These are phyloP conservation scores for Nycticryphes semicollaris DNA, from an alignment of 2,113 vertebrate genomes.

Conservation along the genomic window DNA sequence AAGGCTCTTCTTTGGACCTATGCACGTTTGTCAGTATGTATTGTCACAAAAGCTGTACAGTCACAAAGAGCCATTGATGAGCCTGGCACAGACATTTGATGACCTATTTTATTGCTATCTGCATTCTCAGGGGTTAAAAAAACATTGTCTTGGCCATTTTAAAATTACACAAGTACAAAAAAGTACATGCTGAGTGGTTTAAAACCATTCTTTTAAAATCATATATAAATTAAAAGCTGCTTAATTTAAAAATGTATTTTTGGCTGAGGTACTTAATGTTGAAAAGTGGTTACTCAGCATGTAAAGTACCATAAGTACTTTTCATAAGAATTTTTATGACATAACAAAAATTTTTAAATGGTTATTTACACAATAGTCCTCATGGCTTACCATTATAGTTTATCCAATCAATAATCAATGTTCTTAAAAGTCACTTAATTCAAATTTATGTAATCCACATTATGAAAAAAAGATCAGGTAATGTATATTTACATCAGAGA, in stretches of 20 bases:
- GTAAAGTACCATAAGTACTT: slow-evolving; percentile 37
- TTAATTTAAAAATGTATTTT: slow-evolving; percentile 71
- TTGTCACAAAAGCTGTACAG: slow-evolving; percentile 4
- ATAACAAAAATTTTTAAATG: slow-evolving; percentile 16
- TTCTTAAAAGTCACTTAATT: slow-evolving; percentile 66
- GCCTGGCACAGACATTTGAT: not conserved
- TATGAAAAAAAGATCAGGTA: slow-evolving; percentile 17
- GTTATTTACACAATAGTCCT: slow-evolving; percentile 61
- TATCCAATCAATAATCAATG: slow-evolving; percentile 70
- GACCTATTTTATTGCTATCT: not conserved
- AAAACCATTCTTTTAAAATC: not conserved
- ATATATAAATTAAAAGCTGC: slow-evolving; percentile 62
- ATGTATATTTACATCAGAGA: slow-evolving; percentile 42
- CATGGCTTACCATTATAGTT: slow-evolving; percentile 32
- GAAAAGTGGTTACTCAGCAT: slow-evolving; percentile 69
- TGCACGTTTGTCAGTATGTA: not conserved
- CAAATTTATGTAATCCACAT: slow-evolving; percentile 46
- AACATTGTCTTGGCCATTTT: not conserved
- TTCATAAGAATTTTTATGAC: slow-evolving; percentile 55
- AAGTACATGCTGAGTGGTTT: slow-evolving; percentile 19
- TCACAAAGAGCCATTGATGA: slow-evolving; percentile 14
- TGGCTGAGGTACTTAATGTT: slow-evolving; percentile 50
- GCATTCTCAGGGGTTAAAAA: not conserved
- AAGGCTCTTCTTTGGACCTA: not conserved
- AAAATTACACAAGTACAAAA: slow-evolving; percentile 3